phyloP scores from a whole-genome alignment of 1,140 invertebrate species.

The Drosophila grimshawi region DNA sequence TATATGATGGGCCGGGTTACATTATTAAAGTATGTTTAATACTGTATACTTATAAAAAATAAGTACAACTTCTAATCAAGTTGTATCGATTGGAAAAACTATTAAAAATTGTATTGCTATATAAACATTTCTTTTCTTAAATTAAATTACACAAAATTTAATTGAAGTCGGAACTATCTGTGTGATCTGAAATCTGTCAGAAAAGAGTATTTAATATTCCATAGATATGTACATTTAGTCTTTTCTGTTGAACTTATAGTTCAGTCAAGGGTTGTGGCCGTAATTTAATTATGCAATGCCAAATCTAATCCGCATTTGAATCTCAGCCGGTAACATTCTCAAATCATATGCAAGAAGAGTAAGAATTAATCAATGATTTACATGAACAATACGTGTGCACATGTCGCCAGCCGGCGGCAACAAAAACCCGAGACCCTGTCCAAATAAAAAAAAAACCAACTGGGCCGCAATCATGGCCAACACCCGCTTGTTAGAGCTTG shows the following conservation, averaged over 20 bases:
- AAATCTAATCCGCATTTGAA: constrained; percentile 34
- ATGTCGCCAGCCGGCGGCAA: constrained; percentile 62
- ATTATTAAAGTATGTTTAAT: no score
- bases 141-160: no score
- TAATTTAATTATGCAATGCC: constrained; percentile 42
- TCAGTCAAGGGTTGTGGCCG: constrained; percentile 17
- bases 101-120: no score
- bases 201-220: not conserved
- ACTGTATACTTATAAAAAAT: no score
- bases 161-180: no score
- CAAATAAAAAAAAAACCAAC: constrained; percentile 4
- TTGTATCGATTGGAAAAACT: no score
- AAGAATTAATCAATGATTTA: constrained; percentile 81
- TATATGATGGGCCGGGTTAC: no score
- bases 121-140: no score
- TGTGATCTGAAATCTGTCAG: no score
- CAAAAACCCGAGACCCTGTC: constrained; percentile 21
- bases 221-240: constrained; percentile 12
- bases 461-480: constrained; percentile 42
- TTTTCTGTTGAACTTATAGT: constrained; percentile 7
- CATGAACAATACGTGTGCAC: constrained; percentile 81
- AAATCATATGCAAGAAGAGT: constrained; percentile 79
- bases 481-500: constrained; percentile 68
- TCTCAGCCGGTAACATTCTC: constrained; percentile 59
- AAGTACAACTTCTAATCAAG: no score